Evolutionary conservation across 64 coral and sea anemone genomes (phyloP).

Genomic region (Actinia equina): DNA sequence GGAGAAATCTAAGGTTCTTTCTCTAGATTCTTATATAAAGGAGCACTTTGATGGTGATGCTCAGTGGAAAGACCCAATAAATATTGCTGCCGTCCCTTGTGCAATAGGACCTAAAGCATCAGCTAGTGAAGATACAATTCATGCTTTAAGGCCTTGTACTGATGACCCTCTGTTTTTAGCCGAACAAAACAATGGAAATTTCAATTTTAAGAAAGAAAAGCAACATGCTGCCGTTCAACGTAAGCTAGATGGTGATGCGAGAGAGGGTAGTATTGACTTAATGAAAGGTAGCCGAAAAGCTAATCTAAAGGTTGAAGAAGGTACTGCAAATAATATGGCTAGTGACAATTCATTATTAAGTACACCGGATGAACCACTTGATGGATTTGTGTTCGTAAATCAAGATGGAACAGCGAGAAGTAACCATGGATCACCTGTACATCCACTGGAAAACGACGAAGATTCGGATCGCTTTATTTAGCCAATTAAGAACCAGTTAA

Average conservation of each 20-base stretch:
- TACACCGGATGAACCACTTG: not conserved
- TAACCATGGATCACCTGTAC: not conserved
- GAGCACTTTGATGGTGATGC: not conserved
- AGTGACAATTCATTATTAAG: not conserved
- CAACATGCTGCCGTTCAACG: not conserved
- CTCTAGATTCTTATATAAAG: not conserved
- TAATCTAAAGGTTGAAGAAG: not conserved
- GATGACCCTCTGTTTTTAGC: not conserved
- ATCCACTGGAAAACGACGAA: not conserved
- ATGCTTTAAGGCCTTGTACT: not conserved
- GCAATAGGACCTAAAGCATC: not conserved
- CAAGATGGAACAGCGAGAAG: conserved; percentile 36
- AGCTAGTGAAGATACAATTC: not conserved
- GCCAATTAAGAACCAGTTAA: not conserved
- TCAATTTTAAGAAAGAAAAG: not conserved
- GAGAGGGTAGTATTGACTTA: not conserved
- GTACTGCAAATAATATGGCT: not conserved
- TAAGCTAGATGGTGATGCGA: not conserved
- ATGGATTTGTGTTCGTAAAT: conserved; percentile 60
- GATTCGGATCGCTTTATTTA: not conserved
- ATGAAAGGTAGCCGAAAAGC: not conserved
- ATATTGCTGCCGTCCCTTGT: not conserved
- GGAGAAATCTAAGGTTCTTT: not conserved
- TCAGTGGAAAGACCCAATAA: not conserved
- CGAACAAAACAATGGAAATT: not conserved